Evolutionary conservation across 2,888 invertebrate genomes (phyloP).

Genomic region (Ochropacha duplaris): DNA sequence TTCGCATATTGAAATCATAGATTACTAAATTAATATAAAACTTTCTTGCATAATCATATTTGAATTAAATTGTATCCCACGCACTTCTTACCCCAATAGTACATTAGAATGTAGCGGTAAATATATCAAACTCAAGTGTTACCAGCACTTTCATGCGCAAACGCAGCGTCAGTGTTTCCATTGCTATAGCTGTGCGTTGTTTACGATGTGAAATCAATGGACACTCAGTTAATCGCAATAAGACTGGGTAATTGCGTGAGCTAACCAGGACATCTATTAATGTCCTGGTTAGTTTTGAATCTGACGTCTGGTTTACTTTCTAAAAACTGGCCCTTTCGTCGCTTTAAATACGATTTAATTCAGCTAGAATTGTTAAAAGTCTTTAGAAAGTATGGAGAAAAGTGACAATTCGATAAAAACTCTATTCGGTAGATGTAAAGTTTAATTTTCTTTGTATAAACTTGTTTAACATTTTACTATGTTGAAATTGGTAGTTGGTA

Average conservation of each 20-base stretch:
- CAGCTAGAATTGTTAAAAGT: neutral
- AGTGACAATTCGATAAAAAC: no score
- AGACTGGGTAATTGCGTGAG: constrained; percentile 1
- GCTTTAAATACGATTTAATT: neutral
- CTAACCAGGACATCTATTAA: neutral
- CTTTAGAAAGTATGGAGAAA: no score
- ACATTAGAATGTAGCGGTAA: constrained; percentile 3
- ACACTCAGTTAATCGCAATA: neutral
- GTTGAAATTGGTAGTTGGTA: no score
- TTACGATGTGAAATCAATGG: constrained; percentile 3
- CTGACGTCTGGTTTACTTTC: neutral
- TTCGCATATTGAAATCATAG: no score
- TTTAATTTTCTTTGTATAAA: no score
- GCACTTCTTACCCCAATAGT: neutral
- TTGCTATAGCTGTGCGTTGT: neutral
- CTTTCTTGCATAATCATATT: no score
- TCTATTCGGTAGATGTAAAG: no score
- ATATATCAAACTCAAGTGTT: constrained; percentile 1
- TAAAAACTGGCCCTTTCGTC: neutral
- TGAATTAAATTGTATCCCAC: neutral
- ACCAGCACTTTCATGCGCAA: constrained; percentile 1
- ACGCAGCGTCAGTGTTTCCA: neutral
- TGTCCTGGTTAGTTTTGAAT: neutral
- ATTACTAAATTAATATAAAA: neutral
- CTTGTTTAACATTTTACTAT: no score